phyloP scores from a whole-genome alignment of 2,797 vertebrate genomes.

The Scarus forsteni region DNA sequence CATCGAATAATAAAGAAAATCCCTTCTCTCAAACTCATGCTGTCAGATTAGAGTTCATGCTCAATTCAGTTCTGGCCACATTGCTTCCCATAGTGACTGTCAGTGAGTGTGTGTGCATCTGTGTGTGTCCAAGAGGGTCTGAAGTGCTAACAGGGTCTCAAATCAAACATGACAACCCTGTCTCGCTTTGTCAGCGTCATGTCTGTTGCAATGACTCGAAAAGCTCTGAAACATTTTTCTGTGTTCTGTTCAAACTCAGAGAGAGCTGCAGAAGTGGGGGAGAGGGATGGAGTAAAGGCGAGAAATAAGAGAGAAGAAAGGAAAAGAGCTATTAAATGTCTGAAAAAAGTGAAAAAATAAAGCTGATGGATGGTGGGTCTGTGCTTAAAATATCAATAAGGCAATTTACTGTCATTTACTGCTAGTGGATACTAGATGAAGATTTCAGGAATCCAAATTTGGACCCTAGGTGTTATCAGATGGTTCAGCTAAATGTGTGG shows the following conservation, averaged over 20 bases:
- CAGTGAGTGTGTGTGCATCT: constrained; percentile 16
- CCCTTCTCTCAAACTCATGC: constrained; percentile 62
- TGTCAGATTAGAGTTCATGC: constrained; percentile 65
- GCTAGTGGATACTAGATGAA: too few species aligned
- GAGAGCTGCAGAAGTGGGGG: not conserved
- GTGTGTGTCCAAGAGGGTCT: constrained; percentile 53
- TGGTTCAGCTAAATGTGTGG: too few species aligned
- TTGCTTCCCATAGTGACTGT: not conserved
- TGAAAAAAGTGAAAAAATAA: constrained; percentile 6
- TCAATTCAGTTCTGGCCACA: too few species aligned
- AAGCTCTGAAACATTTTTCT: constrained; percentile 52
- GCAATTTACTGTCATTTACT: too few species aligned
- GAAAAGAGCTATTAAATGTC: not conserved
- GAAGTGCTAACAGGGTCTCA: constrained; percentile 71
- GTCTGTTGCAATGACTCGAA: constrained; percentile 71
- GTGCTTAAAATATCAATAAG: too few species aligned
- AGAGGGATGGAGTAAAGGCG: not conserved
- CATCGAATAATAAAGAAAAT: constrained; percentile 33
- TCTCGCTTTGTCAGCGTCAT: constrained; percentile 64
- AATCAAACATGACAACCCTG: constrained; percentile 76
- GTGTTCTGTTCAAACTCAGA: constrained; percentile 28
- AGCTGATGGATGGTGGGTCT: constrained; percentile 14
- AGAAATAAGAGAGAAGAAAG: not conserved
- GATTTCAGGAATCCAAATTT: too few species aligned
- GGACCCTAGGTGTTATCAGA: too few species aligned